Evolutionary conservation across 1,140 invertebrate genomes (phyloP).

Genomic region (Pseudachorutes palmiensis): DNA sequence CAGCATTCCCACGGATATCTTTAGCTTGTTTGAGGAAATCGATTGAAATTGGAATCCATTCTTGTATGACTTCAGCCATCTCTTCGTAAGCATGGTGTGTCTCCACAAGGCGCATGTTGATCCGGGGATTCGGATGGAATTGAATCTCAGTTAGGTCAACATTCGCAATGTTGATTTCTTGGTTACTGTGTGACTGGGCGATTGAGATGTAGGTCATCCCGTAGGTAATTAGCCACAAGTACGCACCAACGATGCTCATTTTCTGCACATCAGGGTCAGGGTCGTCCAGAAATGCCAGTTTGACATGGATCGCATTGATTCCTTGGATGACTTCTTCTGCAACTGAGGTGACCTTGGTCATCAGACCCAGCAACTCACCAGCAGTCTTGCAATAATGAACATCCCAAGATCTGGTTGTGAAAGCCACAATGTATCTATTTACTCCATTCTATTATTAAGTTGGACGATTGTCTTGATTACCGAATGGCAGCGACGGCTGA

Average conservation of each 20-base stretch:
- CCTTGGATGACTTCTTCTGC: background rate
- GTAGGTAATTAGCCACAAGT: background rate
- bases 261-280: background rate
- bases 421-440: too few relatives aligned
- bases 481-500: too few relatives aligned
- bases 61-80: background rate
- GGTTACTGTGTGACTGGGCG: background rate
- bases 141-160: too few relatives aligned
- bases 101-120: background rate
- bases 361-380: background rate
- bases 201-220: background rate
- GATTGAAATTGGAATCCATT: background rate
- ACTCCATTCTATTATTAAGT: too few relatives aligned
- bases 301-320: background rate
- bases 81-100: background rate
- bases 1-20: background rate
- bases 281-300: background rate
- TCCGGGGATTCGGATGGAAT: background rate
- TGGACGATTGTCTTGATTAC: too few relatives aligned
- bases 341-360: background rate
- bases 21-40: background rate
- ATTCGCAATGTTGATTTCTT: too few relatives aligned
- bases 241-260: background rate
- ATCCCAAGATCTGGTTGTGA: too few relatives aligned
- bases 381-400: background rate